Evolutionary conservation across 2,888 invertebrate genomes (phyloP), one percentile per base, ranked within the genome.

Genomic region (Bugulina stolonifera): DNA sequence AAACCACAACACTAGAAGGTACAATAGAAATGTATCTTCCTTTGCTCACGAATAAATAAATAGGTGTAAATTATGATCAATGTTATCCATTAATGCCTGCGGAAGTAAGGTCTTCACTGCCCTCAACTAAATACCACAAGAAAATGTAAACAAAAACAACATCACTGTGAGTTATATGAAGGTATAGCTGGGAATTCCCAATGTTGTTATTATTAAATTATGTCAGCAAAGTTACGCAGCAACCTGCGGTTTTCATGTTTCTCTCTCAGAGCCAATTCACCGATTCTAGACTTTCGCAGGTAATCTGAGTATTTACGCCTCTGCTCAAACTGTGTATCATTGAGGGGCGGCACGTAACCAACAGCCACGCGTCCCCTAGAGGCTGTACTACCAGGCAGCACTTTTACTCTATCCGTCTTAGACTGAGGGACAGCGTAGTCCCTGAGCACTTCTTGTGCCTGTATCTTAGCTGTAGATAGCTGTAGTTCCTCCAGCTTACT

Each of bases 301-400:
- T 75, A 80, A 71, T 80, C 78, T 14, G 81, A 80, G 70, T 82
- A 79, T 72, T 81, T 80, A 69, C 81, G 72, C n/a, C 79, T 71
- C 74, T 81, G 79, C 57, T 79, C 80, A 18, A 79, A 76, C 54
- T 80, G 79, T 0, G 73, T 75, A 2, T 76, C 74, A 2, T 70
- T 74, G 64, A 80, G 74, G 34, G 71, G 54, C 1, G 73, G 75
- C 32, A 77, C 74, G 22, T 75, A 73, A 25, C 76, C 74, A 10
- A 82, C 74, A 2, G 27, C 27, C 18, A 55, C 54, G 22, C 71
- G 29, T 1, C 22, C 35, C 27, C 27, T 14, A 1, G 71, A 71
- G 1, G 71, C 55, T 10, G 71, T 54, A 34, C 71, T 57, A 22
- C 71, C 71, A 14, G 54, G 1, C 1, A 1, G 1, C 1, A 71